Evolutionary conservation across 2,113 vertebrate genomes (phyloP).

Genomic region (Ploceus nigricollis): DNA sequence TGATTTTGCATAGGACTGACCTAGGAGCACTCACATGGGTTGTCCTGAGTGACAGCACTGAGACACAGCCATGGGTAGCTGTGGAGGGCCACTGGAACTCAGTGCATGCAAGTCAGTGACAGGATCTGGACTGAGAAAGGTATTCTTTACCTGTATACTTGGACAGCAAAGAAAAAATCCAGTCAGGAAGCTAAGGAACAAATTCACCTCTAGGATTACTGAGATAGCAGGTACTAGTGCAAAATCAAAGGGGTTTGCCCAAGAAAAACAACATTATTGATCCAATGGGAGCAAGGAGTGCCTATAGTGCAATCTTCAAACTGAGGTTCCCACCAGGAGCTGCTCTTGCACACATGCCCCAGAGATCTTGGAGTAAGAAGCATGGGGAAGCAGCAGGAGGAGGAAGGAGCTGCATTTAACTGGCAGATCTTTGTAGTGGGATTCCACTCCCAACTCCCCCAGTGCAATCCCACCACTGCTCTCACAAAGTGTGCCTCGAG

Average conservation of each 20-base stretch:
- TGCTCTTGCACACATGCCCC: neutral
- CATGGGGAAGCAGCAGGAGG: neutral
- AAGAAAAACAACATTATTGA: neutral
- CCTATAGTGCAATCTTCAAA: neutral
- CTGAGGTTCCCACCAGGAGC: neutral
- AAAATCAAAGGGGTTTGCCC: neutral
- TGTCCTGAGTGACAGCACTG: fast-evolving
- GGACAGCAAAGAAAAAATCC: neutral
- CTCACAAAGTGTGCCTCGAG: slow-evolving; percentile 43
- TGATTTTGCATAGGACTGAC: neutral
- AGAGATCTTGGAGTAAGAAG: neutral
- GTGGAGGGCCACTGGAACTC: neutral
- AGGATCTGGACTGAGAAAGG: neutral
- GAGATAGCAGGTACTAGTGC: neutral
- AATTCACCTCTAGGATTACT: neutral
- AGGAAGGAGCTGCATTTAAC: slow-evolving; percentile 26
- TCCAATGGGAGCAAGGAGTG: neutral
- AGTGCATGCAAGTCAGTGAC: neutral
- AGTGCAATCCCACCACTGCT: neutral
- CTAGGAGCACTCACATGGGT: neutral
- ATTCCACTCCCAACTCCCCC: neutral
- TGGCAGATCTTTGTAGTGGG: neutral
- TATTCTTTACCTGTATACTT: neutral
- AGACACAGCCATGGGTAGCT: neutral
- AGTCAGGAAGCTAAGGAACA: neutral